Evolutionary conservation across 2,888 invertebrate species (phyloP), one percentile per base, ranked within the genome.

Genomic region (Apamea anceps): DNA sequence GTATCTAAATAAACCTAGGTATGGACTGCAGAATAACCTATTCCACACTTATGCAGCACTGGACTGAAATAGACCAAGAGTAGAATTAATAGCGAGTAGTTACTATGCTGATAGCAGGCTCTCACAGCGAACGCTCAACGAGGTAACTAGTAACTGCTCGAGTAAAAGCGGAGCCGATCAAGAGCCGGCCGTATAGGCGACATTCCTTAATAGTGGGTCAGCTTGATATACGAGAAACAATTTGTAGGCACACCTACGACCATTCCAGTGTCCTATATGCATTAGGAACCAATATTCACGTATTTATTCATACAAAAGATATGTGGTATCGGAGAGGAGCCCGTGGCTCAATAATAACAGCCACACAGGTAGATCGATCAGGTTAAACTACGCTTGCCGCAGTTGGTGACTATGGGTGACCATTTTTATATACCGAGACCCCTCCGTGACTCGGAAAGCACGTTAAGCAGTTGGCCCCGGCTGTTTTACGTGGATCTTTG

Each of bases 171-270:
- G 70, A 66, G 77, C 62, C 72, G 79, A 79, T 84, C 77, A 77
- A 88, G 70, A 62, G 51, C 73, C 67, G 37, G 45, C 45, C 28
- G 67, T 68, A 70, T 45, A 79, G 12, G 8, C 70, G 74, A 87
- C 88, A 82, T 84, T 78, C 76, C 84, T 78, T 79, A 79, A 80
- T 77, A 75, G 79, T 81, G 65, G 80, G 86, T 78, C 79, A 82
- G n/a, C 74, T 77, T 87, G 82, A 88, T 80, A 77, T 85, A 85
- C 82, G 87, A 77, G 67, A 72, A 79, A 81, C 81, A 82, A 87
- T 88, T 82, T 87, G 76, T 72, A 82, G 73, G 76, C 83, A 77
- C 82, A 82, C 78, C 76, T 81, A 77, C 75, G 67, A 60, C 74
- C 75, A 82, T 82, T 85, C 66, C 48, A 78, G 45, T 75, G 78